A percentile compares a stretch with the other conserved stretches of the same genome.
Conservation (phyloP, 2,113 vertebrate genomes). For the Xiphias gladius region DNA sequence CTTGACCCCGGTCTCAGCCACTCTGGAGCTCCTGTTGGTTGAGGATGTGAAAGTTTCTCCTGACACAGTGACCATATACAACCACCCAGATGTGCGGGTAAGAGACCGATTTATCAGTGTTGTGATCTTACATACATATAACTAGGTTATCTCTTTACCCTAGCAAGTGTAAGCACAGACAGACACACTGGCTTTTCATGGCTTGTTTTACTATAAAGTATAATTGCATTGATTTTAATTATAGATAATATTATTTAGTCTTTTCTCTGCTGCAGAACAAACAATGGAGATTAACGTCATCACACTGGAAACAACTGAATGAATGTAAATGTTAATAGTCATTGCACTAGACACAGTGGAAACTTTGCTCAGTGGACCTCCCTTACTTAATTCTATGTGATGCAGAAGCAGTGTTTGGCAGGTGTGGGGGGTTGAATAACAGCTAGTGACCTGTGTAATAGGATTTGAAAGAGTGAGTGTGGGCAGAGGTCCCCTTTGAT, state of each 20-base stretch:
- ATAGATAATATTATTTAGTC: background rate
- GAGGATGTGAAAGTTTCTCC: slow-evolving; percentile 92
- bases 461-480: slow-evolving; percentile 43
- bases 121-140: background rate
- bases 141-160: background rate
- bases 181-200: background rate
- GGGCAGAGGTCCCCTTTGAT: slow-evolving; percentile 42
- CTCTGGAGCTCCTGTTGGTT: slow-evolving; percentile 93
- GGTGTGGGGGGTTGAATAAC: slow-evolving; percentile 51
- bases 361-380: slow-evolving; percentile 17
- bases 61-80: slow-evolving; percentile 89
- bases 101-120: slow-evolving; percentile 8
- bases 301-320: background rate
- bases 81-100: slow-evolving; percentile 92
- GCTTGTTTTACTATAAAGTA: background rate
- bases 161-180: background rate
- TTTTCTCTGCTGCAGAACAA: slow-evolving; percentile 10
- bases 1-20: slow-evolving; percentile 87
- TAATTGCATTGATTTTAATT: background rate
- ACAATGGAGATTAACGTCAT: background rate
- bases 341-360: background rate
- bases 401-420: slow-evolving; percentile 19
- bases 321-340: slow-evolving; percentile 2
- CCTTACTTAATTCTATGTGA: slow-evolving; percentile 37
- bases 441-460: slow-evolving; percentile 60